Base-by-base conservation (phyloP, 1,140 invertebrate genomes). In the Medauroidea extradentata region DNA sequence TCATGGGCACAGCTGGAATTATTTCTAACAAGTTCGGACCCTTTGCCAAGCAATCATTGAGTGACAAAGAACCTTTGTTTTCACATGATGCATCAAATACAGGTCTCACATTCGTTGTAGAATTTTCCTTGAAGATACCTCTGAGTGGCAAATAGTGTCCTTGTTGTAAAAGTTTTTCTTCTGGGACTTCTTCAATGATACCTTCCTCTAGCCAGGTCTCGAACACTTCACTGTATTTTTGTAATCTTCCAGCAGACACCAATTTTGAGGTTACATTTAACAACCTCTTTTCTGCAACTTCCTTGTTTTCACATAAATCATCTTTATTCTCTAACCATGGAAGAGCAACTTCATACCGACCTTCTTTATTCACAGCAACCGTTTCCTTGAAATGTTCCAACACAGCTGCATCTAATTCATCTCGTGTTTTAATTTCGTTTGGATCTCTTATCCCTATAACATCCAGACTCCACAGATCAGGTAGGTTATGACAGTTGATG, bases 1-100 rank as follows among this genome's bases (percentile, higher is more conserved):
- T 51, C n/a, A 71, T 21, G 23, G 77, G 42, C 34, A 78, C 58
- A 2, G 63, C 34, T 7, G 73, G 69, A 14, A 78, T 73, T 0
- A 65, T 21, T 55, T 78, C 72, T 8, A 77, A 65, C 1, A 77
- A 58, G 64, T 78, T 77, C 5, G 63, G 60, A 19, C 73, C 74
- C 23, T 69, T 72, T 29, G 73, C 68, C 3, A 75, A 51, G 57
- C 69, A 76, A n/a, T 73, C 56, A 62, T 76, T 77, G 8, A 75
- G 62, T 0, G 73, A 73, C 8, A 67, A 63, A 14, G 23, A 34
- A 13, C 60, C 42, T 55, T 65, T 54, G 65, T 50, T 1, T 66
- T 63, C 63, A n/a, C 52, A 41, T 3, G 71, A 66, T 1, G 54
- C 53, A 16, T 62, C 41, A 23, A 71, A 67, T 13, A 68, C 57